Conservation (phyloP, 23 tunicate genomes). For the Styela plicata region DNA sequence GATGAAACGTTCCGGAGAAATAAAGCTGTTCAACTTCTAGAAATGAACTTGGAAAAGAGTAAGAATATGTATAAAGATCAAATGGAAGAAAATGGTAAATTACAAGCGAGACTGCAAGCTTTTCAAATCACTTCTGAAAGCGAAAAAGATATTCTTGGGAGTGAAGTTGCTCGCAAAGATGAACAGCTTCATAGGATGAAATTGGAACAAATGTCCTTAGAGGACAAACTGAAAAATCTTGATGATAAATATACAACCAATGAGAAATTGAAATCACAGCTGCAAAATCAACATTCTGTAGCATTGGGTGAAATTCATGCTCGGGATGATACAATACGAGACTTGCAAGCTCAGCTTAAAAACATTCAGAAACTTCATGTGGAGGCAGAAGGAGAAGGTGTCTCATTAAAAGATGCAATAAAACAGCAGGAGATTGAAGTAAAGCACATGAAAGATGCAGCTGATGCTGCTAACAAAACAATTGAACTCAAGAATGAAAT, state of each 20-base stretch:
- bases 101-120: constrained; percentile 68
- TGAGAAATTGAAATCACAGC: constrained; percentile 53
- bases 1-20: constrained; percentile 58
- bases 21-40: constrained; percentile 52
- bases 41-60: constrained; percentile 19
- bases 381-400: constrained; percentile 46
- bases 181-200: constrained; percentile 67
- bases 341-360: constrained; percentile 36
- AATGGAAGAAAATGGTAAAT: constrained; percentile 74
- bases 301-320: constrained; percentile 73
- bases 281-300: constrained; percentile 58
- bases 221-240: constrained; percentile 42
- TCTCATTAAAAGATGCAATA: constrained; percentile 20
- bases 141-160: constrained; percentile 69
- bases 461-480: constrained; percentile 12
- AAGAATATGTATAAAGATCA: constrained; percentile 34
- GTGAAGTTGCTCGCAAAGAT: constrained; percentile 76
- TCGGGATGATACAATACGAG: constrained; percentile 45
- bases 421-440: neutral
- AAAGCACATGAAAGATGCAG: constrained; percentile 9
- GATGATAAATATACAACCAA: constrained; percentile 49
- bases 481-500: constrained; percentile 21
- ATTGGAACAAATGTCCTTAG: constrained; percentile 50
- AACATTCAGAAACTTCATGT: constrained; percentile 55
- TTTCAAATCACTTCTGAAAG: constrained; percentile 70